phyloP scores from a whole-genome alignment of 2,113 vertebrate species.

The Diphyllodes magnificus region DNA sequence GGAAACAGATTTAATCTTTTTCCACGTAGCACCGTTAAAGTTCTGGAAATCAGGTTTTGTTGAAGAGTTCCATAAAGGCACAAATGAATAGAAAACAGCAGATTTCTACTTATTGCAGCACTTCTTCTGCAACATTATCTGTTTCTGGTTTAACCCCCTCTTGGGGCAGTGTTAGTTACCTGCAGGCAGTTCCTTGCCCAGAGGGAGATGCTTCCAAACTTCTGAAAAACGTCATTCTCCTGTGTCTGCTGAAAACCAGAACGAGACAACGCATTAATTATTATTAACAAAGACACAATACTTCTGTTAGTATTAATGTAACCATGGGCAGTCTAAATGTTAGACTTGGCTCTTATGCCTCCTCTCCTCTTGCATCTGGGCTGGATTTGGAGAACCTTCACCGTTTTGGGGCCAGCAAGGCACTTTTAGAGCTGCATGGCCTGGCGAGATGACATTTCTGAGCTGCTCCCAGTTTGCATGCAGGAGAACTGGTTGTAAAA shows the following conservation, averaged over 20 bases:
- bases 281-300: neutral
- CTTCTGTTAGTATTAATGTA: neutral
- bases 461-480: neutral
- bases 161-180: neutral
- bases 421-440: fast-evolving
- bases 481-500: neutral
- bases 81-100: neutral
- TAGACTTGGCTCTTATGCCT: fast-evolving
- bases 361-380: fast-evolving
- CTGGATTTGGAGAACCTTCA: neutral
- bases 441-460: neutral
- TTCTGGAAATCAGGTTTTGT: neutral
- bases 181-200: neutral
- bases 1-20: neutral
- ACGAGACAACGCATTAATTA: neutral
- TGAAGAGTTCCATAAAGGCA: neutral
- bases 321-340: neutral
- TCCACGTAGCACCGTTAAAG: fast-evolving
- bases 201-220: neutral
- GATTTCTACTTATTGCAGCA: neutral
- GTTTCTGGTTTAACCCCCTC: neutral
- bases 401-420: neutral
- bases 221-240: neutral
- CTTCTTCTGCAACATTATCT: neutral
- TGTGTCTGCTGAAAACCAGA: neutral